Conservation (phyloP, 2,797 vertebrate genomes). For the Carduelis carduelis region DNA sequence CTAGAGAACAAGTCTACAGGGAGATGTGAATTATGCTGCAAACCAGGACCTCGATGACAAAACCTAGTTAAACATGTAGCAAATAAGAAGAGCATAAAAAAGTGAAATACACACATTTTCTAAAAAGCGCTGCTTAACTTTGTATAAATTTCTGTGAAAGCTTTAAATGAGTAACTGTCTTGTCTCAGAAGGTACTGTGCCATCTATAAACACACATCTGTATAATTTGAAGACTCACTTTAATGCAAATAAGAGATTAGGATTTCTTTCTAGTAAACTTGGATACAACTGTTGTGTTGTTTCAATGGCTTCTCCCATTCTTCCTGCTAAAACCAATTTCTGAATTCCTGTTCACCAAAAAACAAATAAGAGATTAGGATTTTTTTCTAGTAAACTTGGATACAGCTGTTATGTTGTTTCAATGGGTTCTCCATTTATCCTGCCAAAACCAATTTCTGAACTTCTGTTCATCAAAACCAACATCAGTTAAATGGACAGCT, state of each 20-base stretch:
- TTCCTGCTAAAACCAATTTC: constrained; percentile 97
- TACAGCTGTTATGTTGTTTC: constrained; percentile 97
- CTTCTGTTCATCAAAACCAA: constrained; percentile 81
- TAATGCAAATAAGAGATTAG: constrained; percentile 85
- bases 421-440: constrained; percentile 98
- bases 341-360: constrained; percentile 93
- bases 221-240: constrained; percentile 79
- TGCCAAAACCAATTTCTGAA: constrained; percentile 96
- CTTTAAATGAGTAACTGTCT: constrained; percentile 60
- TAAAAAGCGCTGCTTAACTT: constrained; percentile 52
- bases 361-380: constrained; percentile 82
- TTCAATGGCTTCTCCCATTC: constrained; percentile 98
- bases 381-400: constrained; percentile 87
- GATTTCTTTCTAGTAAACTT: constrained; percentile 87
- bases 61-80: constrained; percentile 31
- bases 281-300: constrained; percentile 98
- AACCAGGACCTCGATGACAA: constrained; percentile 46
- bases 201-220: constrained; percentile 66
- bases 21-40: constrained; percentile 28
- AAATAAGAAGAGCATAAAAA: constrained; percentile 35
- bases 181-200: constrained; percentile 55
- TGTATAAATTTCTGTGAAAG: constrained; percentile 35
- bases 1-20: not conserved
- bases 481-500: constrained; percentile 32
- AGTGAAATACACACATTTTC: constrained; percentile 56